These are phyloP conservation scores for human (Homo sapiens) DNA, from an alignment of 2,113 vertebrate genomes.

Conservation along the genomic window DNA sequence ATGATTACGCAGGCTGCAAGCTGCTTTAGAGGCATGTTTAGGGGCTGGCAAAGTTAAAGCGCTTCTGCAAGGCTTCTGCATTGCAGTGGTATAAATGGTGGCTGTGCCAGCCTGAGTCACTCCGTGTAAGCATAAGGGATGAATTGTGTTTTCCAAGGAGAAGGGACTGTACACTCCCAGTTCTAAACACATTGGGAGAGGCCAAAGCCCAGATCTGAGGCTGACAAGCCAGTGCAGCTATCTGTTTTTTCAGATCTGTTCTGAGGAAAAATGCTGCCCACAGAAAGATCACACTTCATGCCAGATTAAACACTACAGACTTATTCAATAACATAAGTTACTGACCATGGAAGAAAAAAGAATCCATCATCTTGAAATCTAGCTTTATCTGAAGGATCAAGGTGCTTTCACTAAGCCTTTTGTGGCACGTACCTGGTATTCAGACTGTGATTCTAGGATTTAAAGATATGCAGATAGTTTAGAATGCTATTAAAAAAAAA, in stretches of 20 bases:
- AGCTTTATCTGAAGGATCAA: not conserved
- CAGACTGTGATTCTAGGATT: not conserved
- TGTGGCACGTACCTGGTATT: not conserved
- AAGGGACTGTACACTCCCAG: not conserved
- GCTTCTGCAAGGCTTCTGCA: not conserved
- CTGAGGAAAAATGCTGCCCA: not conserved
- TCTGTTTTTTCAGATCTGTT: slow-evolving; percentile 22
- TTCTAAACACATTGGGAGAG: not conserved
- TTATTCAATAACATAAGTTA: not conserved
- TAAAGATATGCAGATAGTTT: not conserved
- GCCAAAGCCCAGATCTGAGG: not conserved
- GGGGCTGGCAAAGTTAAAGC: not conserved
- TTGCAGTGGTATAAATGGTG: accelerated
- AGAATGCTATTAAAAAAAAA: not conserved
- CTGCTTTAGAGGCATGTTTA: not conserved
- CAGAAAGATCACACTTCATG: not conserved
- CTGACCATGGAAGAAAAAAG: not conserved
- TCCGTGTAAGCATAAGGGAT: not conserved
- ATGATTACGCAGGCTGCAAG: not conserved
- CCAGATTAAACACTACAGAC: slow-evolving; percentile 18
- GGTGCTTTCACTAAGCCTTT: not conserved
- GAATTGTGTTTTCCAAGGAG: not conserved
- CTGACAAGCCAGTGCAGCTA: not conserved
- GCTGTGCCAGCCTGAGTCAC: not conserved
- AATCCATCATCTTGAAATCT: slow-evolving; percentile 3